A percentile compares a stretch with the other conserved stretches of the same genome.
Evolutionary conservation across 2,113 vertebrate genomes (phyloP).

Genomic region (Vombatus ursinus): DNA sequence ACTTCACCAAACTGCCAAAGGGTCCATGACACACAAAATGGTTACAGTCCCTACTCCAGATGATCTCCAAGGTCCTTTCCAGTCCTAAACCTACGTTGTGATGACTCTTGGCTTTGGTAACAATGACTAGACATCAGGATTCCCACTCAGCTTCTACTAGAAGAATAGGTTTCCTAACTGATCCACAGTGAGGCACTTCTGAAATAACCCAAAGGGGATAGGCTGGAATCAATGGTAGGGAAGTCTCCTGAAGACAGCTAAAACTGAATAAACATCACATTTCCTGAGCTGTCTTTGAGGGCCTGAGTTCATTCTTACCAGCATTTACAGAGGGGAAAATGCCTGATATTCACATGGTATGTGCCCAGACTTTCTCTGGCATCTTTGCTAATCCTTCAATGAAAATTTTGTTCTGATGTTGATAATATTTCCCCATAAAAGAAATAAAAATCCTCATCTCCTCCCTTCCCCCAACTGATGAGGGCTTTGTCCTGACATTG

Average conservation of each 20-base stretch:
- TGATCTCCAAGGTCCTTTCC: background rate
- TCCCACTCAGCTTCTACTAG: background rate
- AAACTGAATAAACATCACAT: background rate
- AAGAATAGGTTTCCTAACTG: too few species aligned
- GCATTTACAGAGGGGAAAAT: background rate
- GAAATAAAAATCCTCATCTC: background rate
- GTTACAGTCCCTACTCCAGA: background rate
- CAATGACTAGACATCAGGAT: background rate
- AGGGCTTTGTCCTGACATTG: background rate
- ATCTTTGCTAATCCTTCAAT: background rate
- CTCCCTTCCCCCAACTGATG: background rate
- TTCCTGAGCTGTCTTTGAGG: background rate
- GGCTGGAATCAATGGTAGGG: background rate
- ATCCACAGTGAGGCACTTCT: background rate
- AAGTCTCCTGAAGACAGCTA: background rate
- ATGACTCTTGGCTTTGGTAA: background rate
- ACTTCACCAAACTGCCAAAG: too few species aligned
- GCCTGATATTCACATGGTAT: background rate
- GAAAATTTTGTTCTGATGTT: background rate
- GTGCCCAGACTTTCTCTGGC: background rate
- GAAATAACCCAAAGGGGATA: background rate
- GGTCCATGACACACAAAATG: background rate
- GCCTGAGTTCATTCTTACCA: too few species aligned
- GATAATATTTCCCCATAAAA: background rate
- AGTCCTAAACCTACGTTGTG: too few species aligned